Base-by-base conservation (phyloP, 92 coral and sea anemone genomes). In the Scolanthus callimorphus region DNA sequence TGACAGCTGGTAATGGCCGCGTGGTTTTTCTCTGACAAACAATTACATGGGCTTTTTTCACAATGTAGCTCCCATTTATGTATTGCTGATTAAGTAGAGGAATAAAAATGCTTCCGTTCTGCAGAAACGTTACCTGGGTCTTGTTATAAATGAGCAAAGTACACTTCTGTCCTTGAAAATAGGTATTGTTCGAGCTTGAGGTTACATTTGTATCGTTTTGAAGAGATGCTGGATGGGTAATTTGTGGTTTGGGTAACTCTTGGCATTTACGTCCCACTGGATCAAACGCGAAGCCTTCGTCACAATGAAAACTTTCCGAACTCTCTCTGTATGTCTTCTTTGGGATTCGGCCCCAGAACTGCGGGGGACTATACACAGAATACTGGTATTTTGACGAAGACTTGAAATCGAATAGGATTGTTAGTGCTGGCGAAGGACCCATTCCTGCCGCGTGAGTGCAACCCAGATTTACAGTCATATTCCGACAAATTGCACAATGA, bases 11-110 rank as follows among this genome's bases (percentile, higher is more conserved):
- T 21, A 4, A 10, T 4, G 11, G 19, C 17, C 17, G 52, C 15
- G 41, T 34, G 6, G 41, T 34, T 6, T 34, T 15, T 9, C 52
- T 9, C 12, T 4, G 17, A 19, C 52, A 46, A 9, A 46, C 4
- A 21, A 9, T 9, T 4, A 46, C 52, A 9, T 9, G 4, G 19
- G 11, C 12, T 4, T 20, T 20, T 9, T 4, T 20, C 19, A 46
- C 23, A 21, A 46, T 17, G 28, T 58, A 58, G 25, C 51, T 58
- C 12, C 64, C 64, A 58, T 21, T 58, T 3, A 20, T 4, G 17
- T 46, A 46, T 6, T 9, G 12, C 25, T 11, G 23, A 2, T 21
- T 21, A 1, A 0, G 20, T 4, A 0, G 11, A 29, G 47, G 1
- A 58, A 10, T 2, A 37, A 9, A n/a, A 25, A 58, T 58, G 22